Evolutionary conservation across 2,113 vertebrate species (phyloP).

Genomic region (Leptobrachium ailaonicum): DNA sequence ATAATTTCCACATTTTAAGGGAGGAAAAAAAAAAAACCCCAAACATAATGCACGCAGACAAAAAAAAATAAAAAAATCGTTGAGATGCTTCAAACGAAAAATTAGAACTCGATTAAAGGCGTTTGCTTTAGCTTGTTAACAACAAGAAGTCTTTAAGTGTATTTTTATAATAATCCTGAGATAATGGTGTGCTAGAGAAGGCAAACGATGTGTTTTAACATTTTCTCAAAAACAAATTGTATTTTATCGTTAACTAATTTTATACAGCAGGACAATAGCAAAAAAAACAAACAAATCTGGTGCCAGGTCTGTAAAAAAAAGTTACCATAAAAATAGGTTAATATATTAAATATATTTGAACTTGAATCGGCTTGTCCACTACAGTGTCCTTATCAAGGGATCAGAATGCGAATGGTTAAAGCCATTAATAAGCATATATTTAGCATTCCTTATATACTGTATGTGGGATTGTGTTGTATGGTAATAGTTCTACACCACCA

Average conservation of each 20-base stretch:
- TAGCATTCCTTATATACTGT: too few species aligned
- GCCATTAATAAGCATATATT: too few species aligned
- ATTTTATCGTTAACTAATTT: neutral
- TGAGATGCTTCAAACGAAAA: conserved; percentile 81
- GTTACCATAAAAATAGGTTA: too few species aligned
- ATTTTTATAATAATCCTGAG: conserved; percentile 82
- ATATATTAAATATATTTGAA: too few species aligned
- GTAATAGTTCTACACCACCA: too few species aligned
- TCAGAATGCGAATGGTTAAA: too few species aligned
- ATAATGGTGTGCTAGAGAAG: conserved; percentile 78
- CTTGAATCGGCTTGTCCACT: too few species aligned
- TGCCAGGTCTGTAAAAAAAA: too few species aligned
- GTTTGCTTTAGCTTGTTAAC: conserved; percentile 82
- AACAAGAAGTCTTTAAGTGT: conserved; percentile 78
- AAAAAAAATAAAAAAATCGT: conserved; percentile 86
- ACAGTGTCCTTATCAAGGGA: too few species aligned
- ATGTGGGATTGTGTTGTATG: too few species aligned
- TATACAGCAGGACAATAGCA: conserved; percentile 9
- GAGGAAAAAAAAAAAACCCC: neutral
- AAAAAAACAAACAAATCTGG: too few species aligned
- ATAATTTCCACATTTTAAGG: conserved; percentile 86
- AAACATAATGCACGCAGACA: conserved; percentile 86
- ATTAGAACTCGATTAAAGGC: conserved; percentile 83
- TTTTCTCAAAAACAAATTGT: conserved; percentile 36
- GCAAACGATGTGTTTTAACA: conserved; percentile 77